These are phyloP conservation scores for Hydropsyche tenuis DNA, from an alignment of 1,140 invertebrate genomes.

Conservation along the genomic window DNA sequence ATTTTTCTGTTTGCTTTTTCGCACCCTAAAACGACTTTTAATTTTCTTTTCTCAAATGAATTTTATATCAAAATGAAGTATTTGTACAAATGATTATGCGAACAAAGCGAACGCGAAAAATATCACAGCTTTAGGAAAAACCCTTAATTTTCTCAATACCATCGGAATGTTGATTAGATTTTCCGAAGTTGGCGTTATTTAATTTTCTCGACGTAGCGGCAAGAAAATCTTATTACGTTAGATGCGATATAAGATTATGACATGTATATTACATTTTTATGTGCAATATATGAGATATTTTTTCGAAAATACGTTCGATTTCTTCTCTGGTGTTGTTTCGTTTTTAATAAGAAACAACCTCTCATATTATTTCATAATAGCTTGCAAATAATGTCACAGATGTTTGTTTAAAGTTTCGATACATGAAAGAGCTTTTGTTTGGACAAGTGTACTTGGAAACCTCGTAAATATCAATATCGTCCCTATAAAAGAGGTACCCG, in stretches of 20 bases:
- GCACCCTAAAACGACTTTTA: no score
- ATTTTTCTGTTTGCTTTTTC: no score
- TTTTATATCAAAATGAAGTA: no score
- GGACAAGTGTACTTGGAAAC: background rate
- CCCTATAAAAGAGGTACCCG: background rate
- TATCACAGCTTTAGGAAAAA: no score
- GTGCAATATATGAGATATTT: background rate
- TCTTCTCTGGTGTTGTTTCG: background rate
- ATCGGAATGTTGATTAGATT: conserved; percentile 29
- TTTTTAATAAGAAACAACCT: background rate
- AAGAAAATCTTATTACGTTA: conserved; percentile 34
- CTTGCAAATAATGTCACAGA: background rate
- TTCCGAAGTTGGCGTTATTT: conserved; percentile 32
- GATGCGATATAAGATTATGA: conserved; percentile 16
- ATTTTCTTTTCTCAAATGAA: no score
- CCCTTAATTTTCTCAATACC: conserved; percentile 16
- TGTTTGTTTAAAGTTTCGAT: background rate
- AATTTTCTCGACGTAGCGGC: conserved; percentile 29
- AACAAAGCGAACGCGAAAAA: no score
- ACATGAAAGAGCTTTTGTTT: background rate
- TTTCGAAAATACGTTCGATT: background rate
- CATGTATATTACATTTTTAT: background rate
- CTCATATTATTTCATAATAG: background rate
- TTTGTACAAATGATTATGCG: no score
- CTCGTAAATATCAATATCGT: conserved; percentile 7